Evolutionary conservation across 2,797 vertebrate genomes (phyloP).

Genomic region (Salarias fasciatus): DNA sequence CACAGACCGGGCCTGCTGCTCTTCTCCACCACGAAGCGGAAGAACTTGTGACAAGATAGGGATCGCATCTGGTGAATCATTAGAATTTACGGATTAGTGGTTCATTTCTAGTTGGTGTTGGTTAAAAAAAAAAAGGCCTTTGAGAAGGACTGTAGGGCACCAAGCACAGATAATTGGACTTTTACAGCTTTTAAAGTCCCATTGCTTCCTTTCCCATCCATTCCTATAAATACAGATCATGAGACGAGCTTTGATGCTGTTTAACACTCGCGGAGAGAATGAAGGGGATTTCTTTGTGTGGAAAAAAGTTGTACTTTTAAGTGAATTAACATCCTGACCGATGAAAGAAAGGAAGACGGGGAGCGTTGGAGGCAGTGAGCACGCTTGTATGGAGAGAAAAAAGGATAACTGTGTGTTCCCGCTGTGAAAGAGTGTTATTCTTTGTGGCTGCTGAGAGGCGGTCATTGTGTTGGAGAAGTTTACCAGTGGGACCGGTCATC

Average conservation of each 20-base stretch:
- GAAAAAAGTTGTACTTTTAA: slow-evolving; percentile 25
- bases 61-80: too few relatives aligned
- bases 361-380: not conserved
- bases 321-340: slow-evolving; percentile 58
- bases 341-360: slow-evolving; percentile 11
- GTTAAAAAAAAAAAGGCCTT: not conserved
- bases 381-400: slow-evolving; percentile 27
- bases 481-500: slow-evolving; percentile 38
- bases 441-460: slow-evolving; percentile 57
- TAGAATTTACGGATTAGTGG: too few relatives aligned
- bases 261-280: not conserved
- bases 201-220: slow-evolving; percentile 24
- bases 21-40: too few relatives aligned
- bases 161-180: not conserved
- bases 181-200: not conserved
- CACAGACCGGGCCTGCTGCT: too few relatives aligned
- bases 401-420: slow-evolving; percentile 51
- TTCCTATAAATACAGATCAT: slow-evolving; percentile 12
- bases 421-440: slow-evolving; percentile 61
- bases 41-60: too few relatives aligned
- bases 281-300: slow-evolving; percentile 34
- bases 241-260: slow-evolving; percentile 21
- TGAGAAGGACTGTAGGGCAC: not conserved
- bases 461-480: slow-evolving; percentile 49
- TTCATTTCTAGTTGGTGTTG: too few relatives aligned